These are phyloP conservation scores for Rhombomys opimus DNA, from an alignment of 2,113 vertebrate species.

Conservation along the genomic window DNA sequence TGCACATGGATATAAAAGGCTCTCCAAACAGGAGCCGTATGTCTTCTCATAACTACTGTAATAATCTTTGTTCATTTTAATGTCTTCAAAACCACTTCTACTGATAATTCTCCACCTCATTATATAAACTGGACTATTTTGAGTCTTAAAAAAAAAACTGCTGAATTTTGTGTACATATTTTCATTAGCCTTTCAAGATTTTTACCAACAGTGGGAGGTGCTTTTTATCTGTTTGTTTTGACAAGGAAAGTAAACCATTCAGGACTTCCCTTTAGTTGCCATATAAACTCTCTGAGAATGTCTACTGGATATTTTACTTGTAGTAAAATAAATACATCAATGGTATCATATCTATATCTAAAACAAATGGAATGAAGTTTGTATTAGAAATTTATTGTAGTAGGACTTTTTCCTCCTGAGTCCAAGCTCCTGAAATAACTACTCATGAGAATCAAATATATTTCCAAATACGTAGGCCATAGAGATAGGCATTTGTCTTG, in stretches of 20 bases:
- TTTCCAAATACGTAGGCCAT: too few species aligned
- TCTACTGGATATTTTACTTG: neutral
- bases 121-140: slow-evolving; percentile 37
- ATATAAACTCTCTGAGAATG: neutral
- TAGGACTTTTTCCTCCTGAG: too few species aligned
- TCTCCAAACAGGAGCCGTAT: neutral
- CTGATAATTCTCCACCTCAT: neutral
- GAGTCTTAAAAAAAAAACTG: neutral
- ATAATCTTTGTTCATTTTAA: neutral
- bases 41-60: neutral
- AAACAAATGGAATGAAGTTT: slow-evolving; percentile 35
- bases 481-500: too few species aligned
- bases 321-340: neutral
- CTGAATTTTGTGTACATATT: neutral
- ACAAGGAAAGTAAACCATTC: neutral
- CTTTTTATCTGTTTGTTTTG: neutral
- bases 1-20: neutral
- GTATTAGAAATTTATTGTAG: neutral
- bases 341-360: neutral
- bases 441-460: too few species aligned
- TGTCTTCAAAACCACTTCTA: neutral
- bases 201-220: neutral
- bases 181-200: neutral
- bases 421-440: too few species aligned
- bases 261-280: neutral